Evolutionary conservation across 1,140 invertebrate genomes (phyloP), one percentile per base, ranked within the genome.

Genomic region (Papilio aristodemus): DNA sequence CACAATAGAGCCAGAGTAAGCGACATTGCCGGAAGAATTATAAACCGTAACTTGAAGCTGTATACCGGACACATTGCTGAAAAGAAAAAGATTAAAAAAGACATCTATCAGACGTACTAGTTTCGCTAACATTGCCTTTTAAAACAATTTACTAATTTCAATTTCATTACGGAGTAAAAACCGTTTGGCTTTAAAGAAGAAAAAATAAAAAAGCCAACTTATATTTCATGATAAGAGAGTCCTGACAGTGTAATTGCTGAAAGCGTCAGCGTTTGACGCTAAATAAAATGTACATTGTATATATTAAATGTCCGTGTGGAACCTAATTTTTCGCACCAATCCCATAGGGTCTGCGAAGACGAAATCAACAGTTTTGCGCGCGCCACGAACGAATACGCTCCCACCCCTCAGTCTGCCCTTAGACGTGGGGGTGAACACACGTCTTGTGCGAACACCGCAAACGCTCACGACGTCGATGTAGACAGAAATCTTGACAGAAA

Each of bases 311-410:
- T 62, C 62, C 62, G 17, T 41, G 57, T 64, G 41, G 66, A 58
- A 63, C 63, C 71, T 67, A 78, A 78, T 80, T 77, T 82, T 78
- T 79, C 72, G 69, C 73, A 76, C 73, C 57, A 73, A 71, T 67
- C 71, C 71, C 32, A 72, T 60, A 67, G 71, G 73, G 68, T 66
- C 78, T 74, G 71, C 10, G 57, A 75, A 74, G 72, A 69, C 70
- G 74, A 76, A 76, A 77, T 81, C 77, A 83, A 81, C 79, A 78
- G 74, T 78, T 83, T 83, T 83, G 81, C 81, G 81, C 81, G 76
- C 79, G 81, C 80, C 73, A 68, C 71, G 43, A 43, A 68, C 71
- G 43, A 43, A 17, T 54, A 54, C 46, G 19, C 17, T 9, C 70
- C 74, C 72, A 80, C 71, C 76, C 79, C 70, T 78, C 77, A 83